phyloP scores from a whole-genome alignment of 2,797 vertebrate genomes.

The Philypnodon macrostomus region DNA sequence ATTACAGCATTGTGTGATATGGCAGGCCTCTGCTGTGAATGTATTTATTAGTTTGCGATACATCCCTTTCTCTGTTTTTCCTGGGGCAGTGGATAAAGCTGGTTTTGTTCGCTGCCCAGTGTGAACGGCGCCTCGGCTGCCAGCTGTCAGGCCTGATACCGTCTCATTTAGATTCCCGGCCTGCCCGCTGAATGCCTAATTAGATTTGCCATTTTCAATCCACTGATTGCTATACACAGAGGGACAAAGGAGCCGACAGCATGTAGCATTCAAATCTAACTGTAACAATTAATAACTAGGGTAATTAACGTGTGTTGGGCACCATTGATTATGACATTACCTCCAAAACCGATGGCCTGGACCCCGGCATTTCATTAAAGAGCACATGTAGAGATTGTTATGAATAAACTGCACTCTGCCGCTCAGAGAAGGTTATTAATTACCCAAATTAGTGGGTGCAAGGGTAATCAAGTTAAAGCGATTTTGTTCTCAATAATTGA shows the following conservation, averaged over 20 bases:
- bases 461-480: slow-evolving; percentile 94
- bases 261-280: slow-evolving; percentile 89
- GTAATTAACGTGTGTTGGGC: slow-evolving; percentile 91
- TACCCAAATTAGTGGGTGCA: slow-evolving; percentile 92
- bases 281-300: slow-evolving; percentile 96
- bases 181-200: slow-evolving; percentile 91
- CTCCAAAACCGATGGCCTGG: slow-evolving; percentile 85
- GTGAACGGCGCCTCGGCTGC: slow-evolving; percentile 79
- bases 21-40: slow-evolving; percentile 77
- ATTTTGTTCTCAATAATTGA: slow-evolving; percentile 98
- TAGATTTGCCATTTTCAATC: slow-evolving; percentile 92
- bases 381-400: slow-evolving; percentile 87
- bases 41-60: slow-evolving; percentile 84
- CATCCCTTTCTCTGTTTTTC: slow-evolving; percentile 78
- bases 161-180: slow-evolving; percentile 79
- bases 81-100: slow-evolving; percentile 70
- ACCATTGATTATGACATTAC: slow-evolving; percentile 91
- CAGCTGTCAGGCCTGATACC: slow-evolving; percentile 86
- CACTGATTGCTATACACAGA: slow-evolving; percentile 88
- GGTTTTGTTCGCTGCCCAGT: slow-evolving; percentile 79
- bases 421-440: slow-evolving; percentile 88
- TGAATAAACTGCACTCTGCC: slow-evolving; percentile 93
- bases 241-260: slow-evolving; percentile 88
- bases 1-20: slow-evolving; percentile 81
- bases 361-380: slow-evolving; percentile 81